phyloP scores from a whole-genome alignment of 2,797 vertebrate genomes.

The Pipistrellus nathusii region DNA sequence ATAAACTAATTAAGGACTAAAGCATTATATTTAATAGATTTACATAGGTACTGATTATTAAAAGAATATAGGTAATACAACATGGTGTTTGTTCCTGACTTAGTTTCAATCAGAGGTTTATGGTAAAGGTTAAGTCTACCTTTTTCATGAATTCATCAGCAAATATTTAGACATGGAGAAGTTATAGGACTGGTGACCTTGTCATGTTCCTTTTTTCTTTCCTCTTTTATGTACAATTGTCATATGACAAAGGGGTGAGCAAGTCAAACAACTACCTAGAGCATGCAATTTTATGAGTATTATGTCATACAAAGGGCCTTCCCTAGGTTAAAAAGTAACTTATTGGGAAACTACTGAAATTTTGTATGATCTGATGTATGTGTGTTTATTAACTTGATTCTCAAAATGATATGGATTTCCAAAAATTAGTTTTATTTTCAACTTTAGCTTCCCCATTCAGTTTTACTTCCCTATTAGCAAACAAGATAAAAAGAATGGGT shows the following conservation, averaged over 20 bases:
- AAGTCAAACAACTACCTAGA: slow-evolving; percentile 49
- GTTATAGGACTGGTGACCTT: slow-evolving; percentile 28
- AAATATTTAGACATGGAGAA: slow-evolving; percentile 68
- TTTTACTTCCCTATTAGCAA: neutral
- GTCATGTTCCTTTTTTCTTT: neutral
- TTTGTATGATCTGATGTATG: neutral
- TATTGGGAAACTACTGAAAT: neutral
- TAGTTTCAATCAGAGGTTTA: slow-evolving; percentile 57
- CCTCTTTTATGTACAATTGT: neutral
- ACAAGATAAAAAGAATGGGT: neutral
- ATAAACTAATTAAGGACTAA: slow-evolving; percentile 63
- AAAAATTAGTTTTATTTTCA: neutral
- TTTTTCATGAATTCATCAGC: slow-evolving; percentile 64
- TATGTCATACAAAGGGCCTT: slow-evolving; percentile 3
- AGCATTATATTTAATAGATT: neutral
- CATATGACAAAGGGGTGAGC: neutral
- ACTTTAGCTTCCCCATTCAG: neutral
- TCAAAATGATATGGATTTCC: slow-evolving; percentile 20
- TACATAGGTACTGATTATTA: slow-evolving; percentile 57
- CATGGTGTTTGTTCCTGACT: slow-evolving; percentile 67
- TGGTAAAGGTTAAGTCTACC: slow-evolving; percentile 57
- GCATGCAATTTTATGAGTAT: neutral
- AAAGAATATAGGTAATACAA: slow-evolving; percentile 56
- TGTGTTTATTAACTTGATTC: slow-evolving; percentile 64
- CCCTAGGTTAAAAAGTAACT: slow-evolving; percentile 11